Conservation (phyloP, 2,113 vertebrate genomes). For the Bufo bufo region DNA sequence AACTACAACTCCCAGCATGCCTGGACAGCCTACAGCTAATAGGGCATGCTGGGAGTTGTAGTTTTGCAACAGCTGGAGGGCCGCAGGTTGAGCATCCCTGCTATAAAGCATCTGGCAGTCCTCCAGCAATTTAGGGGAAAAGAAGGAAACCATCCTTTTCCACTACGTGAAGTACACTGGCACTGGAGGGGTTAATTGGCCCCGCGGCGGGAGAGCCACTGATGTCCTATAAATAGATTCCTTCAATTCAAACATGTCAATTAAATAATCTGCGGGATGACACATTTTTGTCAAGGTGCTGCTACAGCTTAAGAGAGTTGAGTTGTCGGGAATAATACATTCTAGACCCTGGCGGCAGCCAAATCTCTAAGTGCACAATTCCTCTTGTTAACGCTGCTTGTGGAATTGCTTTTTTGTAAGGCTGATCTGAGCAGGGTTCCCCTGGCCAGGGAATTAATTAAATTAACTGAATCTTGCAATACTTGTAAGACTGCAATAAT, state of each 20-base stretch:
- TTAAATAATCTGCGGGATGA: slow-evolving; percentile 55
- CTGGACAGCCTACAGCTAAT: too few species aligned
- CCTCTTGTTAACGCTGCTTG: slow-evolving; percentile 61
- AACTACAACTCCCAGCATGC: too few species aligned
- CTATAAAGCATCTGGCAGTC: background rate
- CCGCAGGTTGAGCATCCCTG: too few species aligned
- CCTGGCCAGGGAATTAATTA: slow-evolving; percentile 61
- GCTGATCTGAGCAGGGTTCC: slow-evolving; percentile 63
- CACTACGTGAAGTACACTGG: background rate
- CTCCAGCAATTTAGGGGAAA: background rate
- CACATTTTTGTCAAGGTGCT: slow-evolving; percentile 50
- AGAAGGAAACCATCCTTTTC: background rate
- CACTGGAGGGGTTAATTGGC: slow-evolving; percentile 28
- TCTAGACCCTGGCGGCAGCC: slow-evolving; percentile 28
- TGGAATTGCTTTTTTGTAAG: slow-evolving; percentile 55
- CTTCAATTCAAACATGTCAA: slow-evolving; percentile 17
- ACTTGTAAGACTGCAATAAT: slow-evolving; percentile 54
- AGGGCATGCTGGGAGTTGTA: too few species aligned
- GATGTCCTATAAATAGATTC: slow-evolving; percentile 33
- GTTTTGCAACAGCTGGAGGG: background rate
- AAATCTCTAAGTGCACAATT: slow-evolving; percentile 50
- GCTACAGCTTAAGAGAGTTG: slow-evolving; percentile 28
- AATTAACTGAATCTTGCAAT: slow-evolving; percentile 59
- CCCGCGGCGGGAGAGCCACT: slow-evolving; percentile 17
- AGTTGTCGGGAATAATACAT: slow-evolving; percentile 29